A percentile compares a stretch with the other conserved stretches of the same genome.
phyloP scores from a whole-genome alignment of 30 jellyfish, hydroid and myxozoan genomes.

The Chironex yamaguchii region DNA sequence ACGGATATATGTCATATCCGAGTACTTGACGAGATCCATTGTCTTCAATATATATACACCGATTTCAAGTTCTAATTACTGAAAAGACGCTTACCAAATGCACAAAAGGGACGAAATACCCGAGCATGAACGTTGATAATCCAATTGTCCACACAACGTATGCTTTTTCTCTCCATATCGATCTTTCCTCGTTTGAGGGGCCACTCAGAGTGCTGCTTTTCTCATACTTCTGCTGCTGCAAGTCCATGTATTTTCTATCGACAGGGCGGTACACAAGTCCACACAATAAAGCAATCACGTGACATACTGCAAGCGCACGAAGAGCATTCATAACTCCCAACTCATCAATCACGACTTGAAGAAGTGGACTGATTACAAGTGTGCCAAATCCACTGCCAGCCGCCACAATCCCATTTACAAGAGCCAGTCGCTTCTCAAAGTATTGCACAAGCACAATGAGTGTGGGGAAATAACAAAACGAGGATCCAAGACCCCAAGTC shows the following conservation, averaged over 20 bases:
- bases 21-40: no score
- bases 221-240: constrained; percentile 37
- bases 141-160: constrained; percentile 89
- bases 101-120: constrained; percentile 97
- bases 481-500: constrained; percentile 99
- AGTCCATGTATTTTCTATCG: constrained; percentile 55
- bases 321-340: constrained; percentile 71
- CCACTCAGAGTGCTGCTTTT: background rate
- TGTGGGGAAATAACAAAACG: constrained; percentile 97
- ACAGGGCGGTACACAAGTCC: constrained; percentile 86
- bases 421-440: constrained; percentile 91
- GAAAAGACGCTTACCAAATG: constrained; percentile 90
- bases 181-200: background rate
- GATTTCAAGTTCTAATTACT: no score
- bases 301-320: constrained; percentile 76
- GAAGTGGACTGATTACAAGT: constrained; percentile 88
- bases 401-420: constrained; percentile 96
- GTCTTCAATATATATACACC: no score
- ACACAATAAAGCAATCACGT: constrained; percentile 71
- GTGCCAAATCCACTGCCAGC: constrained; percentile 99
- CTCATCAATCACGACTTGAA: constrained; percentile 67
- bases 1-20: no score
- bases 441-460: constrained; percentile 89
- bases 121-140: constrained; percentile 89
- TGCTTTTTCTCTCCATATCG: constrained; percentile 78